These are phyloP conservation scores for Ditula angustiorana DNA, from an alignment of 2,888 invertebrate genomes.

Conservation along the genomic window DNA sequence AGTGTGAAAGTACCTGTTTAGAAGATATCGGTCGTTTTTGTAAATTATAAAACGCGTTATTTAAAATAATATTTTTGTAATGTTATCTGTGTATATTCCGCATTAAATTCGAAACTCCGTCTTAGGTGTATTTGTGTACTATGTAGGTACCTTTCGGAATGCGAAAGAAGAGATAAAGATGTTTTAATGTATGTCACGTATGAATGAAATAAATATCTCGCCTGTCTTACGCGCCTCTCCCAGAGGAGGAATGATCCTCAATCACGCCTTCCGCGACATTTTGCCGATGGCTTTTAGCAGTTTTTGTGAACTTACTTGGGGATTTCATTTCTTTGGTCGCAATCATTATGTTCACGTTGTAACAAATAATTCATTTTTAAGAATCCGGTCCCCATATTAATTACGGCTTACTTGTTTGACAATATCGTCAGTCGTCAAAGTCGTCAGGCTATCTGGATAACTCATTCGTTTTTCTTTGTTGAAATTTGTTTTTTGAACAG, in stretches of 20 bases:
- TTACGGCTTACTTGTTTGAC: too few species aligned
- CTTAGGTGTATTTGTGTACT: not conserved
- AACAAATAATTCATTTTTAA: not conserved
- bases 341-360: constrained; percentile 21
- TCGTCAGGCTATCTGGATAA: too few species aligned
- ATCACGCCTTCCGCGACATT: constrained; percentile 24
- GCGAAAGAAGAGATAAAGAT: not conserved
- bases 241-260: constrained; percentile 2
- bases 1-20: constrained; percentile 7
- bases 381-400: too few species aligned
- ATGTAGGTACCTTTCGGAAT: not conserved
- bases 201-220: constrained; percentile 25
- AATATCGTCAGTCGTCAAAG: too few species aligned
- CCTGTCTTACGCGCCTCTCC: not conserved
- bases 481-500: too few species aligned
- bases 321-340: not conserved
- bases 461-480: too few species aligned
- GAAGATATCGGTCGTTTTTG: not conserved
- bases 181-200: constrained; percentile 26
- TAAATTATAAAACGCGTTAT: not conserved
- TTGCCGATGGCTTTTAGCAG: constrained; percentile 13
- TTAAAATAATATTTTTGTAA: constrained; percentile 25
- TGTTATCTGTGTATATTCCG: not conserved
- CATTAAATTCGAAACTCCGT: not conserved
- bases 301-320: constrained; percentile 17